A percentile compares a stretch with the other conserved stretches of the same genome.
Conservation (phyloP, 2,797 vertebrate genomes). For the Synaphobranchus kaupii region DNA sequence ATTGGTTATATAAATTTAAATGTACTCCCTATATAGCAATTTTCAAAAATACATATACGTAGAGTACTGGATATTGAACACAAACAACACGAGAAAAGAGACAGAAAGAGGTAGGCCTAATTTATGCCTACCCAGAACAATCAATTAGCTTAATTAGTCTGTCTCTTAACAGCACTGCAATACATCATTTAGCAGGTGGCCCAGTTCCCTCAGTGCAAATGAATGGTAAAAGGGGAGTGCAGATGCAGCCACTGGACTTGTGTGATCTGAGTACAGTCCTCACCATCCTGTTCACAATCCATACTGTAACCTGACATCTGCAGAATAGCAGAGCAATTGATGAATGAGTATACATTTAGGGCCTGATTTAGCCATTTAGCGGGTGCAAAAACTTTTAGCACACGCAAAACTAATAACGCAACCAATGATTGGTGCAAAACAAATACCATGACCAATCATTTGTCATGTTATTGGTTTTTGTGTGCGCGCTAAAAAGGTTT, state of each 20-base stretch:
- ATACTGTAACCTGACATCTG: background rate
- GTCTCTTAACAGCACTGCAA: background rate
- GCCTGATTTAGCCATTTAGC: background rate
- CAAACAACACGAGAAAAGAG: background rate
- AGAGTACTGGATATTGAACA: background rate
- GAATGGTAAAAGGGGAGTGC: too few relatives aligned
- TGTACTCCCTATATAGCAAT: background rate
- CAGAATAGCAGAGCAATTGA: background rate
- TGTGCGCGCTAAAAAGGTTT: too few relatives aligned
- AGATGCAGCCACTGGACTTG: background rate
- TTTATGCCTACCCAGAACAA: background rate
- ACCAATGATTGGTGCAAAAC: too few relatives aligned
- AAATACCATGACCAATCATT: too few relatives aligned
- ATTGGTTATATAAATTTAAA: background rate
- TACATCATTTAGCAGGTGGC: background rate
- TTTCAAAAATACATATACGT: background rate
- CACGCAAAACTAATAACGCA: too few relatives aligned
- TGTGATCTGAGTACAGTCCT: background rate
- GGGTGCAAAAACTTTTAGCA: too few relatives aligned
- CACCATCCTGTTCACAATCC: background rate
- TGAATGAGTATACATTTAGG: background rate
- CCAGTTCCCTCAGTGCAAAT: background rate
- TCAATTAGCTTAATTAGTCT: background rate
- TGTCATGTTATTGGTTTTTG: too few relatives aligned
- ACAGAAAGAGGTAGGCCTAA: background rate